Evolutionary conservation across 2,888 invertebrate genomes (phyloP).

Genomic region (Meteorus colon): DNA sequence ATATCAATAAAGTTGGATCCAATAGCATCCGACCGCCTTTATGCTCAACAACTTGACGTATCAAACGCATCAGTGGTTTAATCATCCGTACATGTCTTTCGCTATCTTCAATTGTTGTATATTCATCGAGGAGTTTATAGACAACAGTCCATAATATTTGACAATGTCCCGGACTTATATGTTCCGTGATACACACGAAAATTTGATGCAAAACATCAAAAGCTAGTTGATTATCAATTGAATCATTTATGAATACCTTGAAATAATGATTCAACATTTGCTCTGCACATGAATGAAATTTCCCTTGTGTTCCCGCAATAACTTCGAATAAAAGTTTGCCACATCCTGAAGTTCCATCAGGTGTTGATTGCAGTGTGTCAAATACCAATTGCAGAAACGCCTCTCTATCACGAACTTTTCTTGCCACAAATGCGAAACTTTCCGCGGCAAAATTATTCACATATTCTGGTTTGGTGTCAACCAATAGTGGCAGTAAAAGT

Average conservation of each 20-base stretch:
- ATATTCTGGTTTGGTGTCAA: slow-evolving; percentile 85
- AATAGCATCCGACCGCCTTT: slow-evolving; percentile 79
- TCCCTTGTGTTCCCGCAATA: slow-evolving; percentile 85
- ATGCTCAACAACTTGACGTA: slow-evolving; percentile 78
- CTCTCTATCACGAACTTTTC: slow-evolving; percentile 88
- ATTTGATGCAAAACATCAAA: slow-evolving; percentile 81
- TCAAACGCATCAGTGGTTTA: slow-evolving; percentile 73
- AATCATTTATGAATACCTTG: slow-evolving; percentile 76
- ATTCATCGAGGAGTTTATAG: slow-evolving; percentile 68
- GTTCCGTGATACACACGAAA: slow-evolving; percentile 78
- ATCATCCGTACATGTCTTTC: slow-evolving; percentile 64
- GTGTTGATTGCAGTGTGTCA: slow-evolving; percentile 78
- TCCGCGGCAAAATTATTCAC: slow-evolving; percentile 96
- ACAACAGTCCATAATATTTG: slow-evolving; percentile 80
- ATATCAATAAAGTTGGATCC: slow-evolving; percentile 78
- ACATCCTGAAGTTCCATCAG: slow-evolving; percentile 85
- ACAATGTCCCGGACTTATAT: slow-evolving; percentile 79
- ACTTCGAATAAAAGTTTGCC: slow-evolving; percentile 93
- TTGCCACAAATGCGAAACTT: slow-evolving; percentile 94
- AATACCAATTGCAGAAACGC: slow-evolving; percentile 83
- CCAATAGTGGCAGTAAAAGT: slow-evolving; percentile 83
- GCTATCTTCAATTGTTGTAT: slow-evolving; percentile 66
- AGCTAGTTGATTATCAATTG: slow-evolving; percentile 74
- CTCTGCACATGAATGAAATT: slow-evolving; percentile 89
- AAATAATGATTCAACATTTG: slow-evolving; percentile 82